Evolutionary conservation across 2,797 vertebrate species (phyloP), one percentile per base, ranked within the genome.

Genomic region (Bucorvus abyssinicus): DNA sequence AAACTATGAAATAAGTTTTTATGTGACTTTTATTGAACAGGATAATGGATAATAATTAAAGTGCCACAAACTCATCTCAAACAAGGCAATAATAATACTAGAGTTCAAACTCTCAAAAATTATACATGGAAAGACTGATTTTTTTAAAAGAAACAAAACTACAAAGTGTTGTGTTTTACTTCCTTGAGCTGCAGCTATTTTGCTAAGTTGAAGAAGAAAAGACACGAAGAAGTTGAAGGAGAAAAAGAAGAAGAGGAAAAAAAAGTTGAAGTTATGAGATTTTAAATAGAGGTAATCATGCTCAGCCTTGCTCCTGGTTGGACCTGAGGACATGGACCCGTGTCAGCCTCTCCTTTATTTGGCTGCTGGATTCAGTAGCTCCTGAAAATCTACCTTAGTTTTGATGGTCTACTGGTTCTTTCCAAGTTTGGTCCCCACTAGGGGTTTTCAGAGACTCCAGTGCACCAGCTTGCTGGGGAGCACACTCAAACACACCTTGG

Each of bases 21-120:
- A 93, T 75, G 30, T 55, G 12, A 57, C 32, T 79, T 79, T 92
- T 71, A 67, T 49, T 64, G 26, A 85, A 34, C 61, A 70, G 12
- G 13, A 79, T 57, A 87, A 70, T 82, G 30, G 55, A 36, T 93
- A 85, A 61, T 82, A 96, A 96, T 92, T 95, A 88, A 96, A 84
- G 63, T 91, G 91, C 34, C 87, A 87, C 68, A 84, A 91, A 88
- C 56, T 93, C 92, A 42, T 96, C 85, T 93, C 21, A 38, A 78
- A 16, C 1, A 29, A 75, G 29, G 19, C 7, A 92, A 12, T 69
- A 81, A 70, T 40, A 78, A 75, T 71, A 70, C 79, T 65, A 71
- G 81, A 82, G 38, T 27, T 34, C 13, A 57, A 89, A 89, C 53
- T 84, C 76, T 85, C 57, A 79, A 74, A 75, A 90, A 73, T 40